A percentile compares a stretch with the other conserved stretches of the same genome.
phyloP scores from a whole-genome alignment of 1,140 invertebrate species.

The Diabrotica virgifera region DNA sequence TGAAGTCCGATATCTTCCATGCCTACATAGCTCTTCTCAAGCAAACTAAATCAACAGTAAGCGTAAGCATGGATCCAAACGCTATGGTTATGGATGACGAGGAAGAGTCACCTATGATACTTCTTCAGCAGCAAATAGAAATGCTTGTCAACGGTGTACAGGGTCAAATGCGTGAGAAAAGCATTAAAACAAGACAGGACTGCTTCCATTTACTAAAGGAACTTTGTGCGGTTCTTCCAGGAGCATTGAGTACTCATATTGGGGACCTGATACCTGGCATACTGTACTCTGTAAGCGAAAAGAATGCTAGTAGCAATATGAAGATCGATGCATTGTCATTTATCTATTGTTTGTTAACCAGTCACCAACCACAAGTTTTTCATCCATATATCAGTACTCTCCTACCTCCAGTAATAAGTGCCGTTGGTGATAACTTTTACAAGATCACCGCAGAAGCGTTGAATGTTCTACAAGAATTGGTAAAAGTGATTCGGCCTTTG shows the following conservation, averaged over 20 bases:
- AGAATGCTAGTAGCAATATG: constrained; percentile 95
- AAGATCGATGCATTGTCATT: constrained; percentile 97
- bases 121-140: constrained; percentile 66
- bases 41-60: constrained; percentile 76
- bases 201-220: constrained; percentile 90
- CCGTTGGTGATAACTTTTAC: constrained; percentile 94
- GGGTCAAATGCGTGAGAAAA: constrained; percentile 89
- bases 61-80: constrained; percentile 64
- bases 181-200: constrained; percentile 89
- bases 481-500: constrained; percentile 89
- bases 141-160: constrained; percentile 83
- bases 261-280: constrained; percentile 85
- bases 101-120: constrained; percentile 66
- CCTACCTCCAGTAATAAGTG: constrained; percentile 83
- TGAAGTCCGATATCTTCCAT: constrained; percentile 96
- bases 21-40: constrained; percentile 91
- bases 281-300: constrained; percentile 87
- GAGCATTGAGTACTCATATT: constrained; percentile 82
- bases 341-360: constrained; percentile 80
- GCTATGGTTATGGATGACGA: constrained; percentile 63
- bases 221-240: constrained; percentile 84
- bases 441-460: constrained; percentile 97
- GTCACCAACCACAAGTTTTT: constrained; percentile 78
- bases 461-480: constrained; percentile 88
- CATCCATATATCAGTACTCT: constrained; percentile 77